Conservation (phyloP, 2,888 invertebrate genomes). For the Ypsolopha sequella region DNA sequence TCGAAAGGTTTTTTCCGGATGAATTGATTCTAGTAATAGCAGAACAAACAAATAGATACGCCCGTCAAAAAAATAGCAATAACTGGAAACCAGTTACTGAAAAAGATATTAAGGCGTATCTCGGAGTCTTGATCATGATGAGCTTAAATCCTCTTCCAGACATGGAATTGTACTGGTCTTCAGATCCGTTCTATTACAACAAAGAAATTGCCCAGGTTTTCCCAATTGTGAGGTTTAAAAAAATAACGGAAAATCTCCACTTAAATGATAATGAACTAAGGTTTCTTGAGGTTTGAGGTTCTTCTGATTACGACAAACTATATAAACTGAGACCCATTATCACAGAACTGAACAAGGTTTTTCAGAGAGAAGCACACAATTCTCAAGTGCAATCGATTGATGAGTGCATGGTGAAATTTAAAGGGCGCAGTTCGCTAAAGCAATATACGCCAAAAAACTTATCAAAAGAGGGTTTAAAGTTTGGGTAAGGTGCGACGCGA, state of each 20-base stretch:
- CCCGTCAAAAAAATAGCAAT: constrained; percentile 15
- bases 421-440: constrained; percentile 15
- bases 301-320: constrained; percentile 17
- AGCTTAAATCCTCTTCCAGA: constrained; percentile 21
- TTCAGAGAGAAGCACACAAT: constrained; percentile 11
- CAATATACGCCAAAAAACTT: constrained; percentile 19
- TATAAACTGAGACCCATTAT: constrained; percentile 17
- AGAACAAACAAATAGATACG: constrained; percentile 19
- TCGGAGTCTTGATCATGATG: constrained; percentile 24
- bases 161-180: constrained; percentile 18
- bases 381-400: constrained; percentile 15
- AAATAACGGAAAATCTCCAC: constrained; percentile 19
- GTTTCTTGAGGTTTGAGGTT: no score
- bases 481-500: constrained; percentile 6
- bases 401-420: constrained; percentile 22
- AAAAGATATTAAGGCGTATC: constrained; percentile 15
- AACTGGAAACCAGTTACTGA: constrained; percentile 15
- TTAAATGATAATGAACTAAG: constrained; percentile 15
- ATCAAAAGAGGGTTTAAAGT: constrained; percentile 8
- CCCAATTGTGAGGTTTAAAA: constrained; percentile 19
- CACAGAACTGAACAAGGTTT: constrained; percentile 15
- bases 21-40: constrained; percentile 8
- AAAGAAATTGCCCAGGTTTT: constrained; percentile 18
- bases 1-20: no score
- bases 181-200: constrained; percentile 21